Conservation (phyloP, 2,888 invertebrate genomes). For the Vannuccia rotundouncinata region DNA sequence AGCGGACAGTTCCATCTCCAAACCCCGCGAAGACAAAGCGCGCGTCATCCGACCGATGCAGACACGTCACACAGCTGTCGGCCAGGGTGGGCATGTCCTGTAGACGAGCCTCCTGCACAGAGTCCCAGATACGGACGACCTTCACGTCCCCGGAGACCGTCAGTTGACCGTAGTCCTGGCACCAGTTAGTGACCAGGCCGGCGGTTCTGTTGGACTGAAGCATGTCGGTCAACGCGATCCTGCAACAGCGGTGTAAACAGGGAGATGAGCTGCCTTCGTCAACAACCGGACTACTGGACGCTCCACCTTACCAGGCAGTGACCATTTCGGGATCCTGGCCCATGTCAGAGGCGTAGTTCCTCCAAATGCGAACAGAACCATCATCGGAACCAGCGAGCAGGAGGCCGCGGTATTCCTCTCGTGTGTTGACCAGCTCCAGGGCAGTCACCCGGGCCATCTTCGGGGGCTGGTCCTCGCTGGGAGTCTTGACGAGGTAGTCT, state of each 20-base stretch:
- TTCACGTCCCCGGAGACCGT: slow-evolving; percentile 32
- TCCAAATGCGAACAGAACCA: slow-evolving; percentile 12
- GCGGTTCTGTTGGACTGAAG: slow-evolving; percentile 30
- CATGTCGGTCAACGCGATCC: slow-evolving; percentile 35
- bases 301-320: slow-evolving; percentile 27
- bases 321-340: slow-evolving; percentile 35
- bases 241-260: background rate
- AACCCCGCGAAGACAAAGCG: slow-evolving; percentile 31
- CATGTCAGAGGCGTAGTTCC: slow-evolving; percentile 31
- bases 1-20: slow-evolving; percentile 33
- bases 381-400: slow-evolving; percentile 16
- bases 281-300: background rate
- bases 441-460: background rate
- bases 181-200: slow-evolving; percentile 34
- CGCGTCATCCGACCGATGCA: slow-evolving; percentile 32
- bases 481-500: background rate
- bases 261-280: background rate
- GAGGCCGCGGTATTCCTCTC: slow-evolving; percentile 24
- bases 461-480: background rate
- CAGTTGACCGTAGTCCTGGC: slow-evolving; percentile 29
- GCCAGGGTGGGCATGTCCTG: slow-evolving; percentile 28
- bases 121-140: slow-evolving; percentile 35
- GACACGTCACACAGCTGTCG: slow-evolving; percentile 28
- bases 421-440: slow-evolving; percentile 24
- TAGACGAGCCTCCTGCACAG: slow-evolving; percentile 16